Conservation (phyloP, 2,888 invertebrate species). For the Trissolcus japonicus region DNA sequence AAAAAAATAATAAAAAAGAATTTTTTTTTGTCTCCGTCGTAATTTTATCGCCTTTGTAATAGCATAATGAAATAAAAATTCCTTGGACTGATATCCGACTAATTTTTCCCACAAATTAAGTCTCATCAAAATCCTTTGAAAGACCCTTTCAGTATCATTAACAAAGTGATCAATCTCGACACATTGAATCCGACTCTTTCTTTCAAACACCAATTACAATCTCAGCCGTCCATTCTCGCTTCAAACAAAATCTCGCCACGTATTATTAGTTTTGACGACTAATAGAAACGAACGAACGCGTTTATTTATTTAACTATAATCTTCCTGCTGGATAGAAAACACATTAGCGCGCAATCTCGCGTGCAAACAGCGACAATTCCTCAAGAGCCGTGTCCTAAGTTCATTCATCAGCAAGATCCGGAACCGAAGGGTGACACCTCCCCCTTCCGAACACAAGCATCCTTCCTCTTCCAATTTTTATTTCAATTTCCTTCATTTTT, state of each 20-base stretch:
- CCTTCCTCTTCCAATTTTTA: slow-evolving; percentile 24
- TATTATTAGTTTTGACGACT: neutral
- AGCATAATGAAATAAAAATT: no score
- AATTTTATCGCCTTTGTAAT: no score
- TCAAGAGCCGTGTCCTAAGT: no score
- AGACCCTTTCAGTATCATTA: slow-evolving; percentile 13
- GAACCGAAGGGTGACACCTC: slow-evolving; percentile 18
- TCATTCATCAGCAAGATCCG: slow-evolving; percentile 27
- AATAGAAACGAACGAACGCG: slow-evolving; percentile 7
- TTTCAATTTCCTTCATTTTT: slow-evolving; percentile 4
- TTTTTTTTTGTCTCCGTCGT: no score
- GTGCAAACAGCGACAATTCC: slow-evolving; percentile 13
- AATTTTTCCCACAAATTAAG: slow-evolving; percentile 3
- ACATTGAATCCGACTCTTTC: slow-evolving; percentile 9
- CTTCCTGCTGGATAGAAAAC: neutral
- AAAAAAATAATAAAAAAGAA: no score
- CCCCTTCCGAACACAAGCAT: slow-evolving; percentile 13
- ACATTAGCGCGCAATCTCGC: no score
- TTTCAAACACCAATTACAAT: slow-evolving; percentile 12
- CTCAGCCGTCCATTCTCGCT: neutral
- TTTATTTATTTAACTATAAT: slow-evolving; percentile 22
- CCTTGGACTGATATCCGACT: neutral
- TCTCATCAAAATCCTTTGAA: slow-evolving; percentile 14
- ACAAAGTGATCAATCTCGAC: slow-evolving; percentile 11
- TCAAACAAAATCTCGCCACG: no score